Percentiles rank a stretch among this genome's conserved stretches.
Conservation (phyloP, 1,140 invertebrate genomes). For the Lucilia sericata region DNA sequence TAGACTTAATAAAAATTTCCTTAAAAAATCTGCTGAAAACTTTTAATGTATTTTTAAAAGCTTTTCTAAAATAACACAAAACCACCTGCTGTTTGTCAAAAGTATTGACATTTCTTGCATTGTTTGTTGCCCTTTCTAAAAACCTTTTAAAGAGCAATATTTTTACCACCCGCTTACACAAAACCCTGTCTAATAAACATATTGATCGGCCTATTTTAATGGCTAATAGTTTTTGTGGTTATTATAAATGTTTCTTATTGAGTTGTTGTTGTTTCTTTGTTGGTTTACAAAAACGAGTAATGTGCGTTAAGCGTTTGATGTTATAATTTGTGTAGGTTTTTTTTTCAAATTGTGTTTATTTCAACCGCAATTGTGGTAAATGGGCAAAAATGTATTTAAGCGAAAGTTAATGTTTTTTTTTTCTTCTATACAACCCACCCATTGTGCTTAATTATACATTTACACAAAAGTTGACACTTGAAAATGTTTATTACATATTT, state of each 20-base stretch:
- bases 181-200: no score
- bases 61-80: no score
- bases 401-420: slow-evolving; percentile 3
- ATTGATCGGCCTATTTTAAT: not conserved
- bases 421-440: not conserved
- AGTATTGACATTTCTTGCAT: no score
- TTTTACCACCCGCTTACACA: no score
- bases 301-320: not conserved
- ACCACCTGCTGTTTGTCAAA: no score
- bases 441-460: slow-evolving; percentile 1
- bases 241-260: not conserved
- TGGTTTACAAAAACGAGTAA: not conserved
- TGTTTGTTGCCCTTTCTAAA: no score
- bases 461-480: slow-evolving; percentile 2
- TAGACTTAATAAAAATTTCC: no score
- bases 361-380: slow-evolving; percentile 1
- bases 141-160: no score
- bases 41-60: no score
- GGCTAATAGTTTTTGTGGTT: no score
- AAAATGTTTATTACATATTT: not conserved
- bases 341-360: no score
- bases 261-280: not conserved
- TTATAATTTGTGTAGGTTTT: not conserved
- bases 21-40: no score
- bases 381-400: not conserved